Evolutionary conservation across 2,113 vertebrate species (phyloP).

Genomic region (Pelecanoides urinatrix): DNA sequence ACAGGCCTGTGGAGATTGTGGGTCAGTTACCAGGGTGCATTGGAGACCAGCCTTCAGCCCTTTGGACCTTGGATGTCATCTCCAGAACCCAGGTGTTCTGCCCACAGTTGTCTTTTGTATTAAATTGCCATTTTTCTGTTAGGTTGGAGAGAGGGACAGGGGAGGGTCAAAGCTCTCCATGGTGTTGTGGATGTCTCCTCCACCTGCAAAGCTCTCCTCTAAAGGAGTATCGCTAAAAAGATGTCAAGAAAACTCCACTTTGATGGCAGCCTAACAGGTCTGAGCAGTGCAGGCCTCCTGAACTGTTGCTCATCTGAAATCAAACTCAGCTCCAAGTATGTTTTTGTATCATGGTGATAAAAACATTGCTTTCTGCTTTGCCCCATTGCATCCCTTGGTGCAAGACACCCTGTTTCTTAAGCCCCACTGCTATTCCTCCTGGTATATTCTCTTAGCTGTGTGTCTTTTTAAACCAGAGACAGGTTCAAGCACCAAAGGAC

Average conservation of each 20-base stretch:
- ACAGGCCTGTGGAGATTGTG: no score
- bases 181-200: not conserved
- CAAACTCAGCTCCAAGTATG: not conserved
- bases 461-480: not conserved
- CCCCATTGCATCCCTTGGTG: not conserved
- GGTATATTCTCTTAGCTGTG: not conserved
- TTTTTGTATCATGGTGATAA: not conserved
- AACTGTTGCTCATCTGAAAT: not conserved
- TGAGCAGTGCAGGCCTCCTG: not conserved
- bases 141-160: not conserved
- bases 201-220: not conserved
- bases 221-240: not conserved
- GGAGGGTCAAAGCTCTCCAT: not conserved
- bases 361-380: not conserved
- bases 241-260: not conserved
- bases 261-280: no score
- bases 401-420: not conserved
- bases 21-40: not conserved
- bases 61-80: not conserved
- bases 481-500: not conserved
- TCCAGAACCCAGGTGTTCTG: not conserved
- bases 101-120: not conserved
- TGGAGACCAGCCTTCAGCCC: not conserved
- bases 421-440: not conserved
- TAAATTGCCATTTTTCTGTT: not conserved